phyloP scores from a whole-genome alignment of 2,888 invertebrate species.

The Clostera curtula region DNA sequence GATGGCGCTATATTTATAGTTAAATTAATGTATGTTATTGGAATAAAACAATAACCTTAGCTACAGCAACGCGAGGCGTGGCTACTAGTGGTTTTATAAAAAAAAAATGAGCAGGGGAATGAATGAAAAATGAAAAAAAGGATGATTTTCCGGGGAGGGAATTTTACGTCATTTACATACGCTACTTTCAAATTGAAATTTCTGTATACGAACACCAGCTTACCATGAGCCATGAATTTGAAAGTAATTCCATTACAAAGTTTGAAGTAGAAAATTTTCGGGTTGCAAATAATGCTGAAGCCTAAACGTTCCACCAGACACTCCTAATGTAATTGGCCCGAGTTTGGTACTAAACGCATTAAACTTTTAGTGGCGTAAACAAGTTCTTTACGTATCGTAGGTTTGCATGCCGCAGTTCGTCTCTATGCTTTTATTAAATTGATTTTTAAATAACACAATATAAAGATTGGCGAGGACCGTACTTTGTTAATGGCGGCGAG shows the following conservation, averaged over 20 bases:
- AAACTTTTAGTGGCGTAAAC: constrained; percentile 53
- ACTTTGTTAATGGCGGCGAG: no score
- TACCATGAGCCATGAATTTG: constrained; percentile 52
- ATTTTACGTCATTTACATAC: constrained; percentile 10
- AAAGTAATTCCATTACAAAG: constrained; percentile 68
- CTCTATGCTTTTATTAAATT: constrained; percentile 3
- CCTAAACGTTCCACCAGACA: constrained; percentile 45
- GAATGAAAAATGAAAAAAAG: no score
- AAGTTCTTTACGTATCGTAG: constrained; percentile 21
- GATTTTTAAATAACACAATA: constrained; percentile 1
- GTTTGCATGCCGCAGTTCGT: constrained; percentile 2
- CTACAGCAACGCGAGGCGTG: no score
- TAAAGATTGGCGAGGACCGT: no score
- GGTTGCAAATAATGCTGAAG: constrained; percentile 48
- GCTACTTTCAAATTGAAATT: constrained; percentile 33
- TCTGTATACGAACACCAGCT: constrained; percentile 34
- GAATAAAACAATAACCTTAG: no score
- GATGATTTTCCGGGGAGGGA: no score
- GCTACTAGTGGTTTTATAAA: no score
- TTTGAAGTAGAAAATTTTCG: constrained; percentile 47
- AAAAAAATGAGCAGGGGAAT: no score
- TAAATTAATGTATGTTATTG: no score
- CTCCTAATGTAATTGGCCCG: constrained; percentile 55
- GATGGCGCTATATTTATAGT: no score
- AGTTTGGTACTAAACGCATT: constrained; percentile 39